phyloP scores from a whole-genome alignment of 2,113 vertebrate species.

The Tragelaphus strepsiceros region DNA sequence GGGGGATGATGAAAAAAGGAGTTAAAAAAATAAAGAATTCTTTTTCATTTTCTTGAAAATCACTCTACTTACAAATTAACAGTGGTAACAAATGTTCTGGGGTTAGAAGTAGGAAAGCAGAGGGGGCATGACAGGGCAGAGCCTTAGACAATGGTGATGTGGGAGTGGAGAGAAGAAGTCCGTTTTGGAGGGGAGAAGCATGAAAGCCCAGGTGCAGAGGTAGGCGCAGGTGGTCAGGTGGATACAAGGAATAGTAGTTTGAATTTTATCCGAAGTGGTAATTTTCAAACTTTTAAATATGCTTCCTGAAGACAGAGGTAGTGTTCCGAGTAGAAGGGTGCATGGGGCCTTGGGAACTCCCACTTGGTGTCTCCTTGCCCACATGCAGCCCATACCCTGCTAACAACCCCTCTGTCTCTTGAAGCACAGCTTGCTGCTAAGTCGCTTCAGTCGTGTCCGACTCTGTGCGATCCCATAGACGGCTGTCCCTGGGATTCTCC shows the following conservation, averaged over 20 bases:
- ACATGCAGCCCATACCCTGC: neutral
- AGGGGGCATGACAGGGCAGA: neutral
- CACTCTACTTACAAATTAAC: neutral
- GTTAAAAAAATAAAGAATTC: neutral
- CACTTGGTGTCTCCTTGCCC: neutral
- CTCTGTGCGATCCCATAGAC: too few species aligned
- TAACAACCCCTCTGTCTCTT: neutral
- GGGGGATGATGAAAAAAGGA: neutral
- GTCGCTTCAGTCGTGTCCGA: too few species aligned
- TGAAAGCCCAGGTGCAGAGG: neutral
- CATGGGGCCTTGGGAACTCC: neutral
- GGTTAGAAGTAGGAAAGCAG: neutral
- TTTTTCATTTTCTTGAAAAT: constrained; percentile 24
- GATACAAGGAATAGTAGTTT: neutral
- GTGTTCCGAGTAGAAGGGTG: neutral
- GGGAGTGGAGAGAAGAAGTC: neutral
- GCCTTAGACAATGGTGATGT: neutral
- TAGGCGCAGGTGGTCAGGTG: neutral
- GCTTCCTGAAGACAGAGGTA: neutral
- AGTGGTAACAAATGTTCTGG: neutral
- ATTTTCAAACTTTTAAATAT: neutral
- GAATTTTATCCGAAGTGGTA: neutral
- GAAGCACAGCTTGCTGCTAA: neutral
- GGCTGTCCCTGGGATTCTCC: too few species aligned
- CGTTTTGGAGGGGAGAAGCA: neutral